phyloP scores from a whole-genome alignment of 2,113 vertebrate species.

The Laterallus jamaicensis region DNA sequence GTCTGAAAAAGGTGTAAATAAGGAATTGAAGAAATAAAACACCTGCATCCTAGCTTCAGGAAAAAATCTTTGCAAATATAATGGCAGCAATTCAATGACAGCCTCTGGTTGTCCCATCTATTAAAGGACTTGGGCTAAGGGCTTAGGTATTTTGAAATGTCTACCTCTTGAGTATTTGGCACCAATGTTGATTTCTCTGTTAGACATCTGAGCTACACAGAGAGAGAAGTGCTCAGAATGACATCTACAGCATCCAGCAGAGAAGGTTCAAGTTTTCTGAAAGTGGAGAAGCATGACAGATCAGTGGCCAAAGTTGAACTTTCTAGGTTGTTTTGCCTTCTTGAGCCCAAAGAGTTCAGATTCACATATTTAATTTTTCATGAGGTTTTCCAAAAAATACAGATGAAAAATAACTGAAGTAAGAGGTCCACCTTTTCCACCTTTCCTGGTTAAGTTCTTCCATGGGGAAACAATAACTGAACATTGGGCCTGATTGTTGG shows the following conservation, averaged over 20 bases:
- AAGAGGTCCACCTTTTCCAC: neutral
- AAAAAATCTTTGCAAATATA: neutral
- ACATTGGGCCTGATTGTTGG: neutral
- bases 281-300: neutral
- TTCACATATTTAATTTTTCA: neutral
- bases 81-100: neutral
- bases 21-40: neutral
- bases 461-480: neutral
- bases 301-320: neutral
- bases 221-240: neutral
- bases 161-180: neutral
- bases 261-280: neutral
- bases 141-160: neutral
- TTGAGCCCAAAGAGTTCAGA: neutral
- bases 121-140: neutral
- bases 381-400: neutral
- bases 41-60: neutral
- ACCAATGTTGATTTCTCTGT: neutral
- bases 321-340: neutral
- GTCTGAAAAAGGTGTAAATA: rapidly evolving
- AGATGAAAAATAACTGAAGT: neutral
- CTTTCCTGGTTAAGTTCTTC: neutral
- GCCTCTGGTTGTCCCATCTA: neutral
- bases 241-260: neutral
- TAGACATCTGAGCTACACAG: neutral